These are phyloP conservation scores for Eustalomyia histrio DNA, from an alignment of 2,888 invertebrate species.

Conservation along the genomic window DNA sequence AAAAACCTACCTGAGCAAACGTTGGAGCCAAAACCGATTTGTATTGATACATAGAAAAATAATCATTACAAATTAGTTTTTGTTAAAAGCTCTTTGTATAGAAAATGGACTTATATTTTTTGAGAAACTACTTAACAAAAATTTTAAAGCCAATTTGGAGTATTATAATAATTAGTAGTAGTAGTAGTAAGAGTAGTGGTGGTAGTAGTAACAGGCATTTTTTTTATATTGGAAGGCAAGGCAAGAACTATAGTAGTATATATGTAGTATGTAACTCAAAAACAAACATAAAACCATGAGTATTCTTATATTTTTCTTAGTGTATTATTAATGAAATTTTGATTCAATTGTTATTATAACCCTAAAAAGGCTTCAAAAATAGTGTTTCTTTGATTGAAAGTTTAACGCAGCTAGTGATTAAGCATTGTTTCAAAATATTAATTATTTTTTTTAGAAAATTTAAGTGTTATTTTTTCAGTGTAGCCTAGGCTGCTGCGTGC, in stretches of 20 bases:
- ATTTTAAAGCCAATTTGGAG: conserved; percentile 33
- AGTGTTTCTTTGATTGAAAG: conserved; percentile 19
- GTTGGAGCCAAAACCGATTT: conserved; percentile 55
- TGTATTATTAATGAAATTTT: conserved; percentile 16
- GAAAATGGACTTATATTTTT: conserved; percentile 8
- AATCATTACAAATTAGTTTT: conserved; percentile 45
- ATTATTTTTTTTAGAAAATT: neutral
- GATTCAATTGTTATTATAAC: conserved; percentile 26
- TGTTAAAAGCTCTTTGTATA: conserved; percentile 40
- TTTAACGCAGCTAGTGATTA: conserved; percentile 60
- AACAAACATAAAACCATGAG: neutral
- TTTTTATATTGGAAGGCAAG: conserved; percentile 30
- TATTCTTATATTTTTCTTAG: neutral
- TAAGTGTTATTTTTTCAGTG: conserved; percentile 32
- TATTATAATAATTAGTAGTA: conserved; percentile 11
- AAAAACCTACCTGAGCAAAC: conserved; percentile 57
- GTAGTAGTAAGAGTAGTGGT: conserved; percentile 27
- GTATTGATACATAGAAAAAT: conserved; percentile 9
- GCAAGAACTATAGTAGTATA: conserved; percentile 16
- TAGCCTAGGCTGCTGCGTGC: conserved; percentile 57
- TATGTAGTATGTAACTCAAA: conserved; percentile 2
- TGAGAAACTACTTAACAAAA: conserved; percentile 39
- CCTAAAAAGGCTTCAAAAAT: conserved; percentile 24
- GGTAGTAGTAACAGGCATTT: conserved; percentile 37
- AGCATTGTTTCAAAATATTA: conserved; percentile 35